Evolutionary conservation across 92 coral and sea anemone species (phyloP), one percentile per base, ranked within the genome.

Genomic region (Epizoanthus scotinus): DNA sequence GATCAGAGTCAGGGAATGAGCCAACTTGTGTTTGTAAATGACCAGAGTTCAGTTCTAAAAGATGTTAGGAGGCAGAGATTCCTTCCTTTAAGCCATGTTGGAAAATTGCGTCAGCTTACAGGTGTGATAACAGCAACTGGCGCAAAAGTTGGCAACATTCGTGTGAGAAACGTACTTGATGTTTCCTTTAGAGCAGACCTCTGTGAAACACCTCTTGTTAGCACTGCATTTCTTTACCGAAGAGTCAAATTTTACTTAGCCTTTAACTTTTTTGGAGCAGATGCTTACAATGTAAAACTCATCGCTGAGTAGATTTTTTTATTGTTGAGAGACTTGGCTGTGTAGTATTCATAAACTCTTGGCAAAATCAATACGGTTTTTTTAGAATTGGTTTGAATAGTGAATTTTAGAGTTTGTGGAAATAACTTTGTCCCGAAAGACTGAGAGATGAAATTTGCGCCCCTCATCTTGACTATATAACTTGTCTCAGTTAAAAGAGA

Each of bases 171-270:
- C 0, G 64, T 7, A 2, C 68, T 90, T 3, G 86, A 55, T 0
- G 85, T 90, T 8, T 70, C 89, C 0, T 90, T 90, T 47, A 90
- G 94, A 21, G 81, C 91, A 1, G 94, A 90, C 50, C 86, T 90
- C 3, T 90, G 94, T 44, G 82, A 78, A n/a, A 84, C 91, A 2
- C 91, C 91, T 2, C 89, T 90, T 0, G 83, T 19, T 6, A 82
- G 91, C 21, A 77, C 52, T 2, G 64, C 77, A 3, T 79, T 87
- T 80, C 2, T 44, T 13, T 55, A 78, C 61, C 77, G 59, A 61
- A 84, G 85, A 31, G 94, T 90, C 17, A 25, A 52, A 29, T 90
- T 90, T 63, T 90, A 34, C 61, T 63, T 90, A 24, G 94, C 94
- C 3, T 90, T 90, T 21, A 90, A 68, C 5, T 84, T 44, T 64